Conservation (phyloP, 2,113 vertebrate species). For the Parus major region DNA sequence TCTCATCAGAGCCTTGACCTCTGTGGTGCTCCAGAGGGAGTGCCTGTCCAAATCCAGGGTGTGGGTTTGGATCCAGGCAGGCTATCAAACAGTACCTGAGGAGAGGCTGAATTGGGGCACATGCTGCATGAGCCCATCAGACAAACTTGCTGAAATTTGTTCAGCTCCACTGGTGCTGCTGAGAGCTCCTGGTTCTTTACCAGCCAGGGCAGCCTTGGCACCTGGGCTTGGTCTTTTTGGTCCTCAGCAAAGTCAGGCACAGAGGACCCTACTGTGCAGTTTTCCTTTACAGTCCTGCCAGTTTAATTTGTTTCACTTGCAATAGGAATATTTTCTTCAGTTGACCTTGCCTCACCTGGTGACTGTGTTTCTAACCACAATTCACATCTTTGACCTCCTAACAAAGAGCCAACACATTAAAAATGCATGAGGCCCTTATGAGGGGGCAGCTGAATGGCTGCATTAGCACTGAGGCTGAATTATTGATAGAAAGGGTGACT, state of each 20-base stretch:
- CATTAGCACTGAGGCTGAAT: constrained; percentile 37
- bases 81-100: neutral
- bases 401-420: constrained; percentile 21
- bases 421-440: constrained; percentile 31
- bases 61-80: neutral
- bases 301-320: neutral
- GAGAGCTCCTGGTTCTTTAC: neutral
- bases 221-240: neutral
- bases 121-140: neutral
- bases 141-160: neutral
- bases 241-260: neutral
- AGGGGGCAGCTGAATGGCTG: neutral
- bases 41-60: neutral
- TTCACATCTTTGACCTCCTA: constrained; percentile 23
- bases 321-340: neutral
- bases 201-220: neutral
- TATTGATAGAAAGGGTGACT: constrained; percentile 45
- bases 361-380: neutral
- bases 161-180: neutral
- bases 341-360: neutral
- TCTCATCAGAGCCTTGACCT: neutral
- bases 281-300: neutral
- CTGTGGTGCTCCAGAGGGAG: neutral
- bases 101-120: neutral
- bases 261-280: neutral